phyloP scores from a whole-genome alignment of 2,888 invertebrate genomes.

The Lasioglossum figueresi region DNA sequence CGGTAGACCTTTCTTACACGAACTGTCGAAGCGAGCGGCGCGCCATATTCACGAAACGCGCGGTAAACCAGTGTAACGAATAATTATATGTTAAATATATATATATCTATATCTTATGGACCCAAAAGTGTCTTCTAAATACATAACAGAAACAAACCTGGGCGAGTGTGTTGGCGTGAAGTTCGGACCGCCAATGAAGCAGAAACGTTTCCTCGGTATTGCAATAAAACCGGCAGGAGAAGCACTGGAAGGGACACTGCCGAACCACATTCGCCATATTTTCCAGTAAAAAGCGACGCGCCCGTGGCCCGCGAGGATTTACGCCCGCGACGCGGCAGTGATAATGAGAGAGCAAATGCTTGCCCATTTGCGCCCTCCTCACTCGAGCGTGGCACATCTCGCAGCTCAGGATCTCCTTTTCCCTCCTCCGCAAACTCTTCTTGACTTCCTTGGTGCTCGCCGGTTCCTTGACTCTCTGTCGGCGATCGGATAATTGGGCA shows the following conservation, averaged over 20 bases:
- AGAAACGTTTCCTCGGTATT: conserved; percentile 90
- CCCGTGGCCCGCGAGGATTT: conserved; percentile 86
- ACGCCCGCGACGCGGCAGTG: conserved; percentile 90
- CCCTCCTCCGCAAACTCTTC: conserved; percentile 85
- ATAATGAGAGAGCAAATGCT: conserved; percentile 94
- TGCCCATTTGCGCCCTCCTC: conserved; percentile 89
- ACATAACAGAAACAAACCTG: conserved; percentile 71
- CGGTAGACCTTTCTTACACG: no score
- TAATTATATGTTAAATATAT: no score
- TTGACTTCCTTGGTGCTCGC: conserved; percentile 43
- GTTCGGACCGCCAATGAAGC: conserved; percentile 89
- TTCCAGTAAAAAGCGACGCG: conserved; percentile 88
- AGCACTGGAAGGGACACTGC: conserved; percentile 94
- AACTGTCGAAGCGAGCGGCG: no score
- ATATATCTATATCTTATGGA: no score
- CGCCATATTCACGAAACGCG: no score
- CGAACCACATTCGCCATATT: conserved; percentile 92
- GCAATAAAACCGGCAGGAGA: conserved; percentile 93
- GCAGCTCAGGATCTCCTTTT: conserved; percentile 87
- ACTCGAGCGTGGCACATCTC: conserved; percentile 90
- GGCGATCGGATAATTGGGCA: conserved; percentile 1
- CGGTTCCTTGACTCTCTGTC: conserved; percentile 54
- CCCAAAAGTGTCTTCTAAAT: no score
- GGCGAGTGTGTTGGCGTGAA: conserved; percentile 86
- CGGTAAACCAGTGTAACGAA: no score